Conservation (phyloP, 2,113 vertebrate species). For the Ciconia stormi region DNA sequence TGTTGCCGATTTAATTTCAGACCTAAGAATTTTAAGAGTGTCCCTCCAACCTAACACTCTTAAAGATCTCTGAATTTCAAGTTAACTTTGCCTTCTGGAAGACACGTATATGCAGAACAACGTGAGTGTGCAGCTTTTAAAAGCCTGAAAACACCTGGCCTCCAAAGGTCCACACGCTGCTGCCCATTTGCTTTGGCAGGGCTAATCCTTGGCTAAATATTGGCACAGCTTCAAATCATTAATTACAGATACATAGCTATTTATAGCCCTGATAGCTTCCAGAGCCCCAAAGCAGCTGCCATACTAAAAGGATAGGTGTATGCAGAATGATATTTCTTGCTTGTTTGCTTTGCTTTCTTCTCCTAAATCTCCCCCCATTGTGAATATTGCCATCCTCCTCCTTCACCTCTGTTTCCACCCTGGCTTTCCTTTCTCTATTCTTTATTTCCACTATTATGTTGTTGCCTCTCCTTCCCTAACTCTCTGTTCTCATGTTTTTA, state of each 20-base stretch:
- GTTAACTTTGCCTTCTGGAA: not conserved
- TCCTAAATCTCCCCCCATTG: not conserved
- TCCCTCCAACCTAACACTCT: not conserved
- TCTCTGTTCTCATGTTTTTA: not conserved
- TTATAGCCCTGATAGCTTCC: not conserved
- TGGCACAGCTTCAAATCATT: not conserved
- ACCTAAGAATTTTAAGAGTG: not conserved
- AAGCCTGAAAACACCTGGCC: not conserved
- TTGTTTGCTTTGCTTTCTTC: not conserved
- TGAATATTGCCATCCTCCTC: not conserved
- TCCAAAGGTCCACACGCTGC: not conserved
- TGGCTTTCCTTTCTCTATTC: not conserved
- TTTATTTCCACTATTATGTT: not conserved
- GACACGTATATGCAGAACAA: not conserved
- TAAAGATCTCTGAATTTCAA: not conserved
- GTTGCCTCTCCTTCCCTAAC: not conserved
- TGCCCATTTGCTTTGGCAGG: not conserved
- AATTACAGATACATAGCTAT: not conserved
- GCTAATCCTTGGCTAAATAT: not conserved
- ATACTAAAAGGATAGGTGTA: not conserved
- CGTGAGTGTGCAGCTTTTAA: accelerated
- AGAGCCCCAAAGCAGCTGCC: not conserved
- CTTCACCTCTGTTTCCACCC: not conserved
- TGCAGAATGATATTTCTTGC: not conserved
- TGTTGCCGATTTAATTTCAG: not conserved